Evolutionary conservation across 1,140 invertebrate species (phyloP), one percentile per base, ranked within the genome.

Genomic region (Eulimnadia texana): DNA sequence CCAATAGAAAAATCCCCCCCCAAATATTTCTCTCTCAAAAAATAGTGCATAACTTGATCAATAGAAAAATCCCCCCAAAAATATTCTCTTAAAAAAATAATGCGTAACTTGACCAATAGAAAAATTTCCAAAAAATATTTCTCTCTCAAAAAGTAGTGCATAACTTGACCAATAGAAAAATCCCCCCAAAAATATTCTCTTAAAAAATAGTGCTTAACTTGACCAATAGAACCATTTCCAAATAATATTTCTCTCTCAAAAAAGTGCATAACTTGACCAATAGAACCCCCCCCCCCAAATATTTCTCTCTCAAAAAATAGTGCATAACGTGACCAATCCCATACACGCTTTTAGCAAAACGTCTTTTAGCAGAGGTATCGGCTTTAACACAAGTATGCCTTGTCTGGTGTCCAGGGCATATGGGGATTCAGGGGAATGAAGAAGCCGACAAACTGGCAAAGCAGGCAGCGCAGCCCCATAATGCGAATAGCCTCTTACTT

Each of bases 191-290:
- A 3, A 1, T 0, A 50, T 50, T 50, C 22, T 50, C 3, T 3
- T 1, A 50, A 3, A 19, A 47, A 10, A 47, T n/a, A 47, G 10
- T 11, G 11, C 42, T 47, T 11, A 11, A 11, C 42, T 47, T 47
- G 11, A 47, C 0, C 11, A 11, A 47, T n/a, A 47, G 11, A n/a
- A 47, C n/a, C 0, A 47, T 47, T 0, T 47, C 42, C n/a, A 47
- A 47, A 47, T 11, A 47, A 47, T 47, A 47, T n/a, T 22, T 3
- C 23, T 20, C n/a, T 20, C 50, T 3, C 50, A 22, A 20, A 9
- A 69, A 20, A 10, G 27, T 20, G 13, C 22, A 49, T 29, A 58
- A 47, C 29, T 58, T 16, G 50, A 47, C 10, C 29, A 24, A 22
- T 29, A 58, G 29, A 47, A 42, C 6, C 57, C 24, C n/a, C 52